A percentile compares a stretch with the other conserved stretches of the same genome.
phyloP scores from a whole-genome alignment of 2,888 invertebrate species.

The Vanessa cardui region DNA sequence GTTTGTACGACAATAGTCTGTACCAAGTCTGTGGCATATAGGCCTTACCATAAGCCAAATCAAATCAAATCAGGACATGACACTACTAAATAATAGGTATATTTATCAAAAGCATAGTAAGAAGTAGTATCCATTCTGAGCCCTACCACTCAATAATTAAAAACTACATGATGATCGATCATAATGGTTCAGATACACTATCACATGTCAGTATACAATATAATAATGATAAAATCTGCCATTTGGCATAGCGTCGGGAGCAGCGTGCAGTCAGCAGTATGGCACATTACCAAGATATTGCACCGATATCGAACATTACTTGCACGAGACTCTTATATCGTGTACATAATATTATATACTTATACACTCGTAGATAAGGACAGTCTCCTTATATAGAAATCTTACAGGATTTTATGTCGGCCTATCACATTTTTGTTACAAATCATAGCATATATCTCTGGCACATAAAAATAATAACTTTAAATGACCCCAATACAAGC shows the following conservation, averaged over 20 bases:
- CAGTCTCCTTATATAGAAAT: neutral
- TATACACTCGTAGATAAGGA: constrained; percentile 8
- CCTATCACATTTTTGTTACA: too few relatives aligned
- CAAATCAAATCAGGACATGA: too few relatives aligned
- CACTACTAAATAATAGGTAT: too few relatives aligned
- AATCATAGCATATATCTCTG: too few relatives aligned
- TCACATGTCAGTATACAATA: constrained; percentile 17
- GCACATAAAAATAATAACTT: too few relatives aligned
- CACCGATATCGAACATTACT: constrained; percentile 34
- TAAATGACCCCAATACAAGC: too few relatives aligned
- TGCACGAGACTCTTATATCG: constrained; percentile 14
- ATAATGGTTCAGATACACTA: constrained; percentile 16
- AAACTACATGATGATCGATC: neutral
- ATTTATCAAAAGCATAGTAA: too few relatives aligned
- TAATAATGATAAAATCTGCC: constrained; percentile 20
- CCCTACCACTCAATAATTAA: neutral
- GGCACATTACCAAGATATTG: constrained; percentile 38
- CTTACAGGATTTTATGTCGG: neutral
- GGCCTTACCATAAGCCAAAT: too few relatives aligned
- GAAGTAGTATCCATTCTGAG: too few relatives aligned
- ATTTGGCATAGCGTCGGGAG: constrained; percentile 30
- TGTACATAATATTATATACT: neutral
- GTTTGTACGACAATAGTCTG: too few relatives aligned
- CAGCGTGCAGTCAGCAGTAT: constrained; percentile 17
- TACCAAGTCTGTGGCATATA: too few relatives aligned